These are phyloP conservation scores for Scaptodrosophila lebanonensis DNA, from an alignment of 1,140 invertebrate species.

Conservation along the genomic window DNA sequence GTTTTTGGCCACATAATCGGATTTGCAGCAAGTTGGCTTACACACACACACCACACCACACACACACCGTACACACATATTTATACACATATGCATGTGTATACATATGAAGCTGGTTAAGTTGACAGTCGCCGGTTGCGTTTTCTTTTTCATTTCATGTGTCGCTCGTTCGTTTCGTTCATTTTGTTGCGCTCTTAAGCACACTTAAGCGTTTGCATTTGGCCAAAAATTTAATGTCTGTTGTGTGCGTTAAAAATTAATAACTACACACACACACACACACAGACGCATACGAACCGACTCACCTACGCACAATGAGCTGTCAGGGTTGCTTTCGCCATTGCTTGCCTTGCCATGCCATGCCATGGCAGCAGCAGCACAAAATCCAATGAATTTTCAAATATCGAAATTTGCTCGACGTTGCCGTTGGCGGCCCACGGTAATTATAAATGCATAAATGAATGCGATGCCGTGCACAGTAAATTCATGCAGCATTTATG, in stretches of 20 bases:
- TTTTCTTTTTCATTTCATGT: neutral
- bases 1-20: slow-evolving; percentile 67
- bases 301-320: too few relatives aligned
- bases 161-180: neutral
- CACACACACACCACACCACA: slow-evolving; percentile 3
- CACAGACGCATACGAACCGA: neutral
- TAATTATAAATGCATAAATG: slow-evolving; percentile 46
- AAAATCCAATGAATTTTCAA: slow-evolving; percentile 59
- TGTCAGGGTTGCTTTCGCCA: too few relatives aligned
- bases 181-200: neutral
- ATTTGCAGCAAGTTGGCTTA: slow-evolving; percentile 32
- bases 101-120: too few relatives aligned
- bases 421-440: slow-evolving; percentile 27
- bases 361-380: too few relatives aligned
- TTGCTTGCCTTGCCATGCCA: too few relatives aligned
- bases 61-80: neutral
- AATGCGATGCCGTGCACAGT: too few relatives aligned
- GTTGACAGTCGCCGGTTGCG: neutral
- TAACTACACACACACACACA: slow-evolving; percentile 22
- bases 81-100: neutral
- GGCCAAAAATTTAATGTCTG: slow-evolving; percentile 12
- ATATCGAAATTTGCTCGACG: slow-evolving; percentile 40
- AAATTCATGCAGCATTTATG: too few relatives aligned
- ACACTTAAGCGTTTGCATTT: neutral
- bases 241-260: slow-evolving; percentile 43